Base-by-base conservation (phyloP, 2,113 vertebrate genomes). In the Sitta europaea region DNA sequence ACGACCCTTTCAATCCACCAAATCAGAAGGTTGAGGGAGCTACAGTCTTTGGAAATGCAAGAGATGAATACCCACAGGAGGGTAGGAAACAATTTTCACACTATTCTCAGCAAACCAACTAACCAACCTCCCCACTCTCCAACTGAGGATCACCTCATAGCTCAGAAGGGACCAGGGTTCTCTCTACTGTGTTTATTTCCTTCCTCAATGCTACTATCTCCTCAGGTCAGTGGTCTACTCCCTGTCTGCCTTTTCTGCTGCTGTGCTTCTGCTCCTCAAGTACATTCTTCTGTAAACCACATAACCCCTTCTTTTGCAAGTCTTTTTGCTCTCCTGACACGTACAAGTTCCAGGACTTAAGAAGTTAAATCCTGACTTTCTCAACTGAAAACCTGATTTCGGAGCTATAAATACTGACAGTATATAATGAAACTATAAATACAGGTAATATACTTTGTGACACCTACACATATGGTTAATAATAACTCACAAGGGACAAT, bases 391-490 rank as follows among this genome's bases (percentile, higher is more conserved):
- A 66, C 83, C 22, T 83, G 31, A 90, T 58, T 83, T 90, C 40
- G 83, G 62, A 94, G 85, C 54, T 95, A 93, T 95, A 90, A 97
- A 96, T 95, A 96, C 85, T 80, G 91, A 67, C 86, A 95, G 85
- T 91, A 65, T 76, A 90, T 80, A 65, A 93, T 62, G 88, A 97
- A 94, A 88, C 78, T 95, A 96, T 93, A 96, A 95, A 96, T 95
- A 95, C 78, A 74, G 67, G 55, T 62, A 88, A 84, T 86, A 92
- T 83, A 95, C 82, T 82, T 85, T 81, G 57, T 81, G 57, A 93
- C 95, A 92, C 92, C 96, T 88, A 96, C 90, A 90, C 47, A 25
- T 35, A 61, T 6, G 35, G 48, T 86, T 96, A 96, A 94, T 76
- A 97, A 97, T 93, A 94, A 78, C 88, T 90, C 74, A 88, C 42